Percentiles rank a stretch among this genome's conserved stretches.
phyloP scores from a whole-genome alignment of 2,113 vertebrate species.

The Peromyscus polionotus region DNA sequence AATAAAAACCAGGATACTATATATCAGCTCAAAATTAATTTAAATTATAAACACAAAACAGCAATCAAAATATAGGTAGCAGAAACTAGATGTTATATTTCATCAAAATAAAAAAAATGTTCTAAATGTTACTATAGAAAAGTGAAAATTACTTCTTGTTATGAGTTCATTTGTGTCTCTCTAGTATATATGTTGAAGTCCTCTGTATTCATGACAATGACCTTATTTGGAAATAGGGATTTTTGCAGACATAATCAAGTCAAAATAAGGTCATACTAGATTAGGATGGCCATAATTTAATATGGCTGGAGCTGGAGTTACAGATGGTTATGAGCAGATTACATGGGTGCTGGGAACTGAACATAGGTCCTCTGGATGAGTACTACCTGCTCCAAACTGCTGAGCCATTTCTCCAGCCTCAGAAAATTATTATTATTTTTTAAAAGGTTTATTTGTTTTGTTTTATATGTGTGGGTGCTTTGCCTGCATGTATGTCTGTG shows the following conservation, averaged over 20 bases:
- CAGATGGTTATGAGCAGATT: background rate
- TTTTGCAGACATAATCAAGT: conserved; percentile 36
- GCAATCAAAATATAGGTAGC: background rate
- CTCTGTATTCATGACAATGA: background rate
- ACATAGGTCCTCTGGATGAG: background rate
- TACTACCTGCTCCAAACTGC: background rate
- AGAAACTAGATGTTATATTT: conserved; percentile 12
- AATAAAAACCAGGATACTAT: background rate
- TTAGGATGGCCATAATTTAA: background rate
- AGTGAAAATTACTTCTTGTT: conserved; percentile 21
- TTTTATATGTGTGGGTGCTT: background rate
- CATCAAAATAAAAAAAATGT: background rate
- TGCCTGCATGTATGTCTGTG: background rate
- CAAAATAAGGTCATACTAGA: background rate
- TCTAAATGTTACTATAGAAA: conserved; percentile 16
- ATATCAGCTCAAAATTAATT: background rate
- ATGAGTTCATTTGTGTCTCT: background rate
- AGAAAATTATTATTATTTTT: background rate
- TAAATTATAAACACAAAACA: background rate
- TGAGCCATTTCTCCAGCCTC: background rate
- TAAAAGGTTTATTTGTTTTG: background rate
- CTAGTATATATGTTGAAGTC: background rate
- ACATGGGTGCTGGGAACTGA: background rate
- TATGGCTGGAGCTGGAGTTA: background rate
- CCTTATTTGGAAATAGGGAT: background rate